Evolutionary conservation across 2,888 invertebrate species (phyloP), one percentile per base, ranked within the genome.

Genomic region (Diadegma fenestrale): DNA sequence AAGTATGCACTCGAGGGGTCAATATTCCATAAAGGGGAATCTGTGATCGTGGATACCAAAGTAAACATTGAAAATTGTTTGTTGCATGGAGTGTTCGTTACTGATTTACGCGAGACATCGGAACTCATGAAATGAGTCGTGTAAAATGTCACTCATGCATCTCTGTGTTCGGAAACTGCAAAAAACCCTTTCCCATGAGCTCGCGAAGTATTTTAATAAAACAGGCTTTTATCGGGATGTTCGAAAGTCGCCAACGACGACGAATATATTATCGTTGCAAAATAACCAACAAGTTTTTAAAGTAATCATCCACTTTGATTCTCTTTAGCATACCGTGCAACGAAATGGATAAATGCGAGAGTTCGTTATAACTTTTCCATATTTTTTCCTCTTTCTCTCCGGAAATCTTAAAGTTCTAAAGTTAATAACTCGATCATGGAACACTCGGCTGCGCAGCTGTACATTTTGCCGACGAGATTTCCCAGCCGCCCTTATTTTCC

Each of bases 341-440:
- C 26, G 37, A 19, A 58, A 17, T 69, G 26, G 17, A 5, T 30
- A 43, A 78, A 68, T 69, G 22, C 2, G n/a, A 12, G 33, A 45
- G 41, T 30, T 69, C 10, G 69, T 78, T 69, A 69, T 30, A 69
- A 45, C 19, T 48, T 17, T 30, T 8, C 26, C 19, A 22, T 14
- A 12, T 63, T 37, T 19, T 30, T 63, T 33, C 6, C 26, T 37
- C 8, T 63, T 61, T 69, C 22, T 30, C 58, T 30, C 58, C 45
- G 8, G 5, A 14, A 66, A 68, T 17, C 45, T n/a, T 12, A 19
- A 75, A 76, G 64, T 76, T 76, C 37, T 37, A 10, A 51, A 76
- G 64, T 64, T 64, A 76, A 76, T 76, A 45, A 75, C 30, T 26
- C 73, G 33, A n/a, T 45, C 30, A 12, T 45, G 61, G 43, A 45